phyloP scores from a whole-genome alignment of 1,140 invertebrate species.

The Drosophila mauritiana region DNA sequence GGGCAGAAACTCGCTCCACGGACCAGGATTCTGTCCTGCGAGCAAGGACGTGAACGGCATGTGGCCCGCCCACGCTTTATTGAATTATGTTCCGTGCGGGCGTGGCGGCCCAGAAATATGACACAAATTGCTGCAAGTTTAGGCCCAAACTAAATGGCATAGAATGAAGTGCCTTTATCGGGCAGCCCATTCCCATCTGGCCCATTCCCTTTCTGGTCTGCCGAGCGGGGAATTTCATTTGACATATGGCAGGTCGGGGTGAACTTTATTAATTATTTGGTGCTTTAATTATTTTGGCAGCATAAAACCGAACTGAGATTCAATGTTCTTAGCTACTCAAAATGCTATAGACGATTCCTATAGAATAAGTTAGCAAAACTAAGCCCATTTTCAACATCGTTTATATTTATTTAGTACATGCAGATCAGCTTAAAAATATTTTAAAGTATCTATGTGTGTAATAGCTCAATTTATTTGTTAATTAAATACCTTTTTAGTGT shows the following conservation, averaged over 20 bases:
- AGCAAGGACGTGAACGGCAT: conserved; percentile 9
- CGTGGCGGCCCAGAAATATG: conserved; percentile 68
- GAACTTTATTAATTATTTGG: conserved; percentile 43
- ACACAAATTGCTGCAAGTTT: conserved; percentile 66
- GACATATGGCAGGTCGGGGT: conserved; percentile 30
- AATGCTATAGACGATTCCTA: too few species aligned
- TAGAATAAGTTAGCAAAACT: too few species aligned
- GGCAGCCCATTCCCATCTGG: neutral
- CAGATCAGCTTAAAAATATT: too few species aligned
- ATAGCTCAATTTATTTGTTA: too few species aligned
- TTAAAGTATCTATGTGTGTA: too few species aligned
- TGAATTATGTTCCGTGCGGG: conserved; percentile 67
- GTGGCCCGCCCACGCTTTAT: conserved; percentile 59
- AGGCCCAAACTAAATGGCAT: conserved; percentile 44
- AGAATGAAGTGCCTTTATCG: conserved; percentile 18
- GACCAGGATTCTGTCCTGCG: neutral
- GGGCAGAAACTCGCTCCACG: conserved; percentile 2
- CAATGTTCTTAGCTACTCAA: neutral
- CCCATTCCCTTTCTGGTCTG: conserved; percentile 10
- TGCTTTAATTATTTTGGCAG: conserved; percentile 11
- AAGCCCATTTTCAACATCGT: too few species aligned
- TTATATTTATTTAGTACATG: too few species aligned
- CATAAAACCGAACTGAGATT: neutral
- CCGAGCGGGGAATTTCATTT: conserved; percentile 38
- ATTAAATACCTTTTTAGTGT: too few species aligned